Percentiles rank a stretch among this genome's conserved stretches.
Evolutionary conservation across 2,888 invertebrate species (phyloP).

Genomic region (Cosmopolites sordidus): DNA sequence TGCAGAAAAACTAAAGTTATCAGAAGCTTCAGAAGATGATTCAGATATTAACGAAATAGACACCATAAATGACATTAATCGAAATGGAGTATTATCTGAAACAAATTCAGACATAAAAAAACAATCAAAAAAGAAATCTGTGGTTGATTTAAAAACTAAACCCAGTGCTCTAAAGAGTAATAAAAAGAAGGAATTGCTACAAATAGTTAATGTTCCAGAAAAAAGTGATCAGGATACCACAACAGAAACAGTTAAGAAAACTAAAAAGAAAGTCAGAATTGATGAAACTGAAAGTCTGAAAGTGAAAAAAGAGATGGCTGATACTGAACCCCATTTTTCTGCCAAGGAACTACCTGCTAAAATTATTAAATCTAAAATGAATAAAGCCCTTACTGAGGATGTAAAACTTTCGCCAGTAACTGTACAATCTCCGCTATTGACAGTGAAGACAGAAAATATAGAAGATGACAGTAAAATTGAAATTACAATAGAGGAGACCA

Average conservation of each 20-base stretch:
- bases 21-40: constrained; percentile 2
- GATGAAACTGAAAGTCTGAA: constrained; percentile 25
- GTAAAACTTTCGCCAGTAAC: constrained; percentile 22
- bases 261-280: constrained; percentile 23
- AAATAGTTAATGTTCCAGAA: too few relatives aligned
- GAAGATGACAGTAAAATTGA: constrained; percentile 23
- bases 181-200: too few relatives aligned
- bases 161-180: too few relatives aligned
- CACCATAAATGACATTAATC: constrained; percentile 6
- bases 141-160: too few relatives aligned
- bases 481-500: constrained; percentile 23
- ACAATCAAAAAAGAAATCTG: too few relatives aligned
- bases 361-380: constrained; percentile 24
- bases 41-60: constrained; percentile 1
- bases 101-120: background rate
- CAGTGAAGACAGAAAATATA: constrained; percentile 13
- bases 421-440: constrained; percentile 4
- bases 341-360: constrained; percentile 22
- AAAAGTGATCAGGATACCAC: too few relatives aligned
- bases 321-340: constrained; percentile 21
- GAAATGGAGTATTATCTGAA: constrained; percentile 10
- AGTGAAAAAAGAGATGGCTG: constrained; percentile 19
- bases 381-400: constrained; percentile 21
- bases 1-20: too few relatives aligned
- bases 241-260: constrained; percentile 2